Base-by-base conservation (phyloP, 2,888 invertebrate species). In the Cerceris rybyensis region DNA sequence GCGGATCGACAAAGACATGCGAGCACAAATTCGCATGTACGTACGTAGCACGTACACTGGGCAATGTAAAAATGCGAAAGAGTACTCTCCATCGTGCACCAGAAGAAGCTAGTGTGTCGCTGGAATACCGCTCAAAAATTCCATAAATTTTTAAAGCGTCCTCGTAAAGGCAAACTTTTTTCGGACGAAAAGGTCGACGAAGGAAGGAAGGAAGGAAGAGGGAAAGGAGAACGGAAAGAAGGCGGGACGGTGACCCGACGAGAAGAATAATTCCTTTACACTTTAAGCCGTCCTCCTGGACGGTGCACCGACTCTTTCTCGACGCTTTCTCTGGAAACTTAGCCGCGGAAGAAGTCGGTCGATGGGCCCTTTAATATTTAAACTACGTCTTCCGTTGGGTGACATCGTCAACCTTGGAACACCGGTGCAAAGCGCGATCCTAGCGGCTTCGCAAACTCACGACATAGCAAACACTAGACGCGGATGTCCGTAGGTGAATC, bases 81-180 rank as follows among this genome's bases (percentile, higher is more conserved):
- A 73, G 69, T 54, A 49, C 54, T 66, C 69, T 81, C 77, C 73
- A 79, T 81, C 61, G 71, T 61, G 64, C 63, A 61, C 49, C 50
- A 59, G 57, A 78, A 77, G 59, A 63, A 49, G 65, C 70, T 13
- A 46, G 41, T 75, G 79, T 78, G 76, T 78, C 75, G 75, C 28
- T 55, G 66, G 75, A 77, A 75, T 85, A 82, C 79, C 78, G 75
- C 85, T 90, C 84, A 87, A 81, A 87, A 90, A 90, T 89, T 90
- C 88, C 85, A 90, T 90, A 88, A 90, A 90, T 90, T 82, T 84
- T 88, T 87, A 80, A 87, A 86, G 79, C 74, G 74, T 50, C 69
- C 83, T 84, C 85, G 76, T 85, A 82, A 88, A 87, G 81, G 81
- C 75, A 69, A 81, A 83, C 82, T 83, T 86, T 84, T 84, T 81